Percentiles rank a stretch among this genome's conserved stretches.
Evolutionary conservation across 1,140 invertebrate species (phyloP).

Genomic region (Drosophila willistoni): DNA sequence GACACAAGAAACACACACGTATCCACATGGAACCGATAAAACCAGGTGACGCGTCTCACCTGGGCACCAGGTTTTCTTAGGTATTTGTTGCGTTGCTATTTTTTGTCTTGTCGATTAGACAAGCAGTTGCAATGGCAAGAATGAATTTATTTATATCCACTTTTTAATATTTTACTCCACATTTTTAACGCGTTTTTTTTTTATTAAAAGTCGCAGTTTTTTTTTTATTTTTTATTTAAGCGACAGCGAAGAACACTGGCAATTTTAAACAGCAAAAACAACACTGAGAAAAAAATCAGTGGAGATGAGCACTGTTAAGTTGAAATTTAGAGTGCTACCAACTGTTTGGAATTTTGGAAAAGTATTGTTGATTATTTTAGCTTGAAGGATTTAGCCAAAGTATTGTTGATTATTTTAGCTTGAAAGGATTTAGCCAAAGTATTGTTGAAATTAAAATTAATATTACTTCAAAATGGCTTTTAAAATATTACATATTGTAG

Average conservation of each 20-base stretch:
- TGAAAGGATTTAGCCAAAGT: no score
- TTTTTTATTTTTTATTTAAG: background rate
- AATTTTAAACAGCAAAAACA: background rate
- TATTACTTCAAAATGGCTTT: no score
- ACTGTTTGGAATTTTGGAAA: background rate
- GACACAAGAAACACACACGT: slow-evolving; percentile 30
- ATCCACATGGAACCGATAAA: slow-evolving; percentile 16
- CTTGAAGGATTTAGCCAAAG: no score
- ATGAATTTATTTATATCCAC: background rate
- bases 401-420: no score
- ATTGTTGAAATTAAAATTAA: no score
- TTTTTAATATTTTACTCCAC: background rate
- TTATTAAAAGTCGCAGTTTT: background rate
- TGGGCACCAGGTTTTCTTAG: slow-evolving; percentile 8
- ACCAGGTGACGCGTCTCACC: slow-evolving; percentile 12
- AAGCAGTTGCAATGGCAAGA: background rate
- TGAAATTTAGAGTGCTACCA: background rate
- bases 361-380: no score
- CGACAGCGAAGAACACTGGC: slow-evolving; percentile 1
- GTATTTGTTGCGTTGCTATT: background rate
- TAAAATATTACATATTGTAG: background rate
- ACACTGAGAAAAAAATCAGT: slow-evolving; percentile 2
- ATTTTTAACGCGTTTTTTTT: background rate
- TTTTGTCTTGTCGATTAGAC: background rate
- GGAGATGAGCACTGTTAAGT: background rate